These are phyloP conservation scores for Neodiprion lecontei DNA, from an alignment of 1,140 invertebrate genomes.

Conservation along the genomic window DNA sequence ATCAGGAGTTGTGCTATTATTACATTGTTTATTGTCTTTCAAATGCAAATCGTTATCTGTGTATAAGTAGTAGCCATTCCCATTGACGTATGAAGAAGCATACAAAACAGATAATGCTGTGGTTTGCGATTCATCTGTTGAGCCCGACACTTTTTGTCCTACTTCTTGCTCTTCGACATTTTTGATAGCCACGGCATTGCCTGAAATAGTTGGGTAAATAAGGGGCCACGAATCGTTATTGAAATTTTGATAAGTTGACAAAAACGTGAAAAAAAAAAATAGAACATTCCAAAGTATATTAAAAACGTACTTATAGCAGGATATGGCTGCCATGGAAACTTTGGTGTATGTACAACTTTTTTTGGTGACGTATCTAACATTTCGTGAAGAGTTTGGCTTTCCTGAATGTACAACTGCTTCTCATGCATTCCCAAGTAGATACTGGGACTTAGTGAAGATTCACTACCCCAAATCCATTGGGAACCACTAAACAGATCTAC, in stretches of 20 bases:
- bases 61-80: constrained; percentile 73
- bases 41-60: constrained; percentile 53
- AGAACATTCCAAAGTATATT: too few relatives aligned
- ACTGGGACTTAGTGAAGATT: constrained; percentile 63
- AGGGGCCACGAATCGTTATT: too few relatives aligned
- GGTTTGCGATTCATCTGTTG: constrained; percentile 34
- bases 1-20: constrained; percentile 24
- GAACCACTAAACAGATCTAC: constrained; percentile 79
- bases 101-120: constrained; percentile 74
- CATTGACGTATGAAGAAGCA: constrained; percentile 74
- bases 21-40: constrained; percentile 39
- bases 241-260: too few relatives aligned
- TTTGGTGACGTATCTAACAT: constrained; percentile 42
- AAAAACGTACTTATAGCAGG: constrained; percentile 57
- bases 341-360: constrained; percentile 38
- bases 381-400: constrained; percentile 62
- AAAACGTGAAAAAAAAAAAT: too few relatives aligned
- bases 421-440: constrained; percentile 89
- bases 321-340: constrained; percentile 76
- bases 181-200: neutral
- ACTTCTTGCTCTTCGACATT: neutral
- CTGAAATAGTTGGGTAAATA: neutral
- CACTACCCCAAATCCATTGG: constrained; percentile 55
- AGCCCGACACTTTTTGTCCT: neutral
- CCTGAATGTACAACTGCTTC: constrained; percentile 83